These are phyloP conservation scores for Hylaeus anthracinus DNA, from an alignment of 1,140 invertebrate species.

Conservation along the genomic window DNA sequence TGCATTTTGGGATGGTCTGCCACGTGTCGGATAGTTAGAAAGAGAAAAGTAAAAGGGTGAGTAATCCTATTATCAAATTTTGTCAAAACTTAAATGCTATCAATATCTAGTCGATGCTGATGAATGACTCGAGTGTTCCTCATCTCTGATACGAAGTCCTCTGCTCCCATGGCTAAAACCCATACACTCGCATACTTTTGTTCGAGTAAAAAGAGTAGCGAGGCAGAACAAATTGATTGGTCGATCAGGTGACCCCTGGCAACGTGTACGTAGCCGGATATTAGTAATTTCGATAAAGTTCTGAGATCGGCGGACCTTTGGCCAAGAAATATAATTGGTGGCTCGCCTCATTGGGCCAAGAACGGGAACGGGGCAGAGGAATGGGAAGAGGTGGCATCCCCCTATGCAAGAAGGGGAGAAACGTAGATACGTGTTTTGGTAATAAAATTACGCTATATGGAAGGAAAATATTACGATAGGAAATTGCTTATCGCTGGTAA, in stretches of 20 bases:
- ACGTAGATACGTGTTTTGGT: conserved; percentile 39
- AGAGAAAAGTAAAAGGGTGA: no score
- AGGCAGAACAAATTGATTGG: conserved; percentile 61
- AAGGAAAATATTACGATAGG: conserved; percentile 42
- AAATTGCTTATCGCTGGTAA: conserved; percentile 43
- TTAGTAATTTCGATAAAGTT: conserved; percentile 68
- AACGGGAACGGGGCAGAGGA: conserved; percentile 13
- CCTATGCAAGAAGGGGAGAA: not conserved
- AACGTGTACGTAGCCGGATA: conserved; percentile 67
- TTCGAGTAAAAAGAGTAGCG: conserved; percentile 46
- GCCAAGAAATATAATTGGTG: conserved; percentile 57
- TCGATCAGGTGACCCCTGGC: conserved; percentile 51
- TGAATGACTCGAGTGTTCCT: no score
- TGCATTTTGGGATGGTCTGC: no score
- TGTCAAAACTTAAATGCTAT: no score
- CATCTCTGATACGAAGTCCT: no score
- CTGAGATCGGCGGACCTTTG: conserved; percentile 39
- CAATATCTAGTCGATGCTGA: no score
- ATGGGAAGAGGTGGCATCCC: not conserved
- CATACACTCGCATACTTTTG: not conserved
- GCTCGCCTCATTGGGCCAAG: conserved; percentile 38
- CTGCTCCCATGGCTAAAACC: no score
- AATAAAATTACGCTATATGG: conserved; percentile 54
- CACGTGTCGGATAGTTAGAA: no score
- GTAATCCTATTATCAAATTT: no score